These are phyloP conservation scores for Agrotis clavis DNA, from an alignment of 2,888 invertebrate species.

Conservation along the genomic window DNA sequence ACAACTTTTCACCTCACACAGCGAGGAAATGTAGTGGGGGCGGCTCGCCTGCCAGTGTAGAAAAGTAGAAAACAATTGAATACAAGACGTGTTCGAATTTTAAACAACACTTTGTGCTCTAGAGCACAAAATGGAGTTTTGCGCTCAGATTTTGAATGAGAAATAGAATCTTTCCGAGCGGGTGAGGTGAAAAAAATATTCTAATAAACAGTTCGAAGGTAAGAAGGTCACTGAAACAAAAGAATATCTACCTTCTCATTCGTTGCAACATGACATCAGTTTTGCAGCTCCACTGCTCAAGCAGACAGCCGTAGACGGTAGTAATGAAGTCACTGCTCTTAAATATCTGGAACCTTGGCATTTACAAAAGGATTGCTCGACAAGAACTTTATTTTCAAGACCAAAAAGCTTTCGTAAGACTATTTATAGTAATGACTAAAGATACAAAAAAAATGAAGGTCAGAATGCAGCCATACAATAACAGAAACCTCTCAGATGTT, in stretches of 20 bases:
- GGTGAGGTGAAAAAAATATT: too few relatives aligned
- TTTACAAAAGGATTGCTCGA: background rate
- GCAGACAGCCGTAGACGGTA: background rate
- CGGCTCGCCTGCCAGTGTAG: too few relatives aligned
- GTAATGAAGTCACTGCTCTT: constrained; percentile 9
- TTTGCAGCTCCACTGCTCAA: constrained; percentile 4
- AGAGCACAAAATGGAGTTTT: too few relatives aligned
- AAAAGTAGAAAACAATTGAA: too few relatives aligned
- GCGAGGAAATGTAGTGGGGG: too few relatives aligned
- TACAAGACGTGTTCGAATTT: too few relatives aligned
- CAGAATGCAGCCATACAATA: background rate
- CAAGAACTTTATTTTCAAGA: constrained; percentile 4
- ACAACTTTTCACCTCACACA: too few relatives aligned
- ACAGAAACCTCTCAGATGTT: background rate
- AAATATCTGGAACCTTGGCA: constrained; percentile 19
- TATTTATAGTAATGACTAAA: background rate
- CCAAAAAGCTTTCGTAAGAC: background rate
- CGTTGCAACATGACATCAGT: constrained; percentile 8
- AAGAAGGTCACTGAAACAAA: background rate
- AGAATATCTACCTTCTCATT: background rate
- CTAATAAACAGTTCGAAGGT: background rate
- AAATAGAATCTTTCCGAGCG: too few relatives aligned
- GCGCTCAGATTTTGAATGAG: too few relatives aligned
- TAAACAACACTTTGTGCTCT: too few relatives aligned
- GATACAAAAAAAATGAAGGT: background rate